Base-by-base conservation (phyloP, 2,113 vertebrate genomes). In the Bufo bufo region DNA sequence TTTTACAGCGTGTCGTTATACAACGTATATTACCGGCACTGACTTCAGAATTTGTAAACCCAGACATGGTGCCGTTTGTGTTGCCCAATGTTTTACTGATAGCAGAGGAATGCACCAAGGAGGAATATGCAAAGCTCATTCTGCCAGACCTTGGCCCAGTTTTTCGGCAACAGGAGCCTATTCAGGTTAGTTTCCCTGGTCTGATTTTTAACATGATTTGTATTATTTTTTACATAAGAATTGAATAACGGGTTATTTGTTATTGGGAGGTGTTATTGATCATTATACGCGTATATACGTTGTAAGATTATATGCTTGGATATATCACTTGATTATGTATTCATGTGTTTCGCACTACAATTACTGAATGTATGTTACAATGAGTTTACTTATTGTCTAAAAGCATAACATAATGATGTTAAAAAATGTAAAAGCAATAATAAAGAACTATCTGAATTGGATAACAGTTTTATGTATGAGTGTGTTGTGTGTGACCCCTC, bases 11-110 rank as follows among this genome's bases (percentile, higher is more conserved):
- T 87, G 98, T 99, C 90, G 95, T 99, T 91, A 94, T 99, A 77
- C 96, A 99, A 87, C 96, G 98, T 69, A 97, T 99, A 95, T 93
- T 99, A 85, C 98, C 98, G 4, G 95, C 93, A 20, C 93, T 99
- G 93, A 97, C 96, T 54, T 97, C 98, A 0, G 98, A 99, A 91
- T 99, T 99, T 89, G 95, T 99, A 90, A 99, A 99, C 91, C 98
- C 97, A 20, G 98, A 99, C 90, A 99, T 99, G 98, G 98, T 99
- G 89, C 98, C 98, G 66, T 99, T 99, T 84, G 97, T 99, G 89
- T 93, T 99, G 88, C 98, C 98, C 86, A 99, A 99, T 0, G 98
- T 99, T 91, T 96, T 99, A 88, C 94, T 99, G 4, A 99, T 99
- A 85, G 98, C 98, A 1, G 98, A 99, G 87, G 97, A 99, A 79